Evolutionary conservation across 2,113 vertebrate genomes (phyloP).

Genomic region (Sitta europaea): DNA sequence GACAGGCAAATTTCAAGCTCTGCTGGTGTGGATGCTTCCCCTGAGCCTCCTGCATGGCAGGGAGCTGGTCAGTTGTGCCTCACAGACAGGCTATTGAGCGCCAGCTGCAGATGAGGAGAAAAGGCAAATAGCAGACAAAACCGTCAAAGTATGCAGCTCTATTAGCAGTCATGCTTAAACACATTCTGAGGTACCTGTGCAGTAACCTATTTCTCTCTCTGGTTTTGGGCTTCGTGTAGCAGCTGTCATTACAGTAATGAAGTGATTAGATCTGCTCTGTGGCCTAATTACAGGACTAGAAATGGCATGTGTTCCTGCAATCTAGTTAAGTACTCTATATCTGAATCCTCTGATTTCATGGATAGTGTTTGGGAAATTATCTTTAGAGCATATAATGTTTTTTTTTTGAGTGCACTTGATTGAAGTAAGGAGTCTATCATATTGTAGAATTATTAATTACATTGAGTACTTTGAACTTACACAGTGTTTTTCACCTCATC

Average conservation of each 20-base stretch:
- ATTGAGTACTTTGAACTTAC: neutral
- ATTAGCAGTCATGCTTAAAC: neutral
- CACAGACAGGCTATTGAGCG: neutral
- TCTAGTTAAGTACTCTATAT: conserved; percentile 16
- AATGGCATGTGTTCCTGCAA: neutral
- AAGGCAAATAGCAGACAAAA: neutral
- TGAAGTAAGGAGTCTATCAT: neutral
- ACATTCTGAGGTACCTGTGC: neutral
- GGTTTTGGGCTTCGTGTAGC: neutral
- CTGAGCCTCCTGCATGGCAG: fast-evolving
- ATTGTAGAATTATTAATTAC: conserved; percentile 25
- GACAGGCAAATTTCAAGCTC: neutral
- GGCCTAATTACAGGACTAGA: conserved; percentile 52
- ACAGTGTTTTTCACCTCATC: neutral
- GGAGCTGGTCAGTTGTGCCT: neutral
- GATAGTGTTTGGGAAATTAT: conserved; percentile 33
- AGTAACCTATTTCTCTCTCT: neutral
- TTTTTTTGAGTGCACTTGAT: neutral
- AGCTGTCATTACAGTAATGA: conserved; percentile 33
- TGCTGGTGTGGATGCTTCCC: neutral
- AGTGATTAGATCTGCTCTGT: conserved; percentile 53
- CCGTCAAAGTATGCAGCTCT: neutral
- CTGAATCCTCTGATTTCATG: conserved; percentile 22
- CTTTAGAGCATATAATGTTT: neutral
- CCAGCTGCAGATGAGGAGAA: neutral